phyloP scores from a whole-genome alignment of 2,888 invertebrate genomes.

The Scaptomyza tumidula region DNA sequence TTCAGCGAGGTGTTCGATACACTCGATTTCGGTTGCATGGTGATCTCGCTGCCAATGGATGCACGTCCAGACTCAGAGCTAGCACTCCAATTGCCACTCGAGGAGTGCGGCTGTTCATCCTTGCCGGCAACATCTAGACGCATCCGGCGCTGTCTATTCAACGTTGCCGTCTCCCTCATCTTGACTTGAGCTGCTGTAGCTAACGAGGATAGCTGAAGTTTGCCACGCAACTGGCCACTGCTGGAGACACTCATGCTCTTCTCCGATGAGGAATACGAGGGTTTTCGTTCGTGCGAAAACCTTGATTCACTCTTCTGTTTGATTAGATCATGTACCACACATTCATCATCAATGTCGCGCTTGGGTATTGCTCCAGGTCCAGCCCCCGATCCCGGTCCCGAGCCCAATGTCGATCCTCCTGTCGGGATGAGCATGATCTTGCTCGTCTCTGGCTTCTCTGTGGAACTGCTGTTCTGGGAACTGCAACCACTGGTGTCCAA shows the following conservation, averaged over 20 bases:
- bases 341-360: slow-evolving; percentile 86
- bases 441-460: slow-evolving; percentile 68
- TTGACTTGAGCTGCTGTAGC: slow-evolving; percentile 86
- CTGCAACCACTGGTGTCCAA: slow-evolving; percentile 82
- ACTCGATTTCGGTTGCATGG: slow-evolving; percentile 89
- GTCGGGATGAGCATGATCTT: slow-evolving; percentile 24
- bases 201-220: slow-evolving; percentile 69
- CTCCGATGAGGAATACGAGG: slow-evolving; percentile 91
- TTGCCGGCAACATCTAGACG: slow-evolving; percentile 83
- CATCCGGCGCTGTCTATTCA: slow-evolving; percentile 89
- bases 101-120: slow-evolving; percentile 94
- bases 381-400: slow-evolving; percentile 3
- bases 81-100: slow-evolving; percentile 97
- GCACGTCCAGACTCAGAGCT: slow-evolving; percentile 95
- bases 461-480: slow-evolving; percentile 63
- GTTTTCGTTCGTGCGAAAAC: slow-evolving; percentile 90
- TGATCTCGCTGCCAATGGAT: slow-evolving; percentile 93
- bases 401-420: slow-evolving; percentile 8
- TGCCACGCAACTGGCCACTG: slow-evolving; percentile 82
- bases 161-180: slow-evolving; percentile 90
- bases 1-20: slow-evolving; percentile 90
- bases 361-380: slow-evolving; percentile 38
- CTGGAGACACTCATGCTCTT: slow-evolving; percentile 87
- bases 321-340: slow-evolving; percentile 88
- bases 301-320: slow-evolving; percentile 87